These are phyloP conservation scores for Eristalis arbustorum DNA, from an alignment of 2,888 invertebrate genomes.

Conservation along the genomic window DNA sequence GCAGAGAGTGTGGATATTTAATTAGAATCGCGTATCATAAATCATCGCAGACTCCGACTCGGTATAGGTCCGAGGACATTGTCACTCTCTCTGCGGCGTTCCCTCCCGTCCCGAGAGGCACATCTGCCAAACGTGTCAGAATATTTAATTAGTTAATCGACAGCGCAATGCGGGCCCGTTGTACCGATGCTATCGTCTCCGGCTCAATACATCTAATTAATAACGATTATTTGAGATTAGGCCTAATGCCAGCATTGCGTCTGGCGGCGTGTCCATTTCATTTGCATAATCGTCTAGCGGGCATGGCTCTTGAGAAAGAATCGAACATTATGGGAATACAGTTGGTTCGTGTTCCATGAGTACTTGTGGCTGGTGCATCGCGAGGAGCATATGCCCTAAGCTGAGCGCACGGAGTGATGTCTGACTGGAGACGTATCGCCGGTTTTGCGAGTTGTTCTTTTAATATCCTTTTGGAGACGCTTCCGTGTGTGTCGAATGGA, in stretches of 20 bases:
- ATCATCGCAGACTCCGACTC: conserved; percentile 8
- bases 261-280: conserved; percentile 50
- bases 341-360: conserved; percentile 16
- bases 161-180: conserved; percentile 22
- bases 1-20: conserved; percentile 40
- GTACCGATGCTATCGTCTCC: background rate
- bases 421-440: conserved; percentile 18
- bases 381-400: conserved; percentile 15
- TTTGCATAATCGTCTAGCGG: conserved; percentile 63
- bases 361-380: background rate
- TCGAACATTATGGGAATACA: conserved; percentile 57
- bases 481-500: conserved; percentile 38
- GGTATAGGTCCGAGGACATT: background rate
- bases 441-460: conserved; percentile 17
- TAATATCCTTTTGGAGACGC: conserved; percentile 39
- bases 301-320: conserved; percentile 47
- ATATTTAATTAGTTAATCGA: conserved; percentile 57
- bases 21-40: conserved; percentile 58
- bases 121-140: conserved; percentile 51
- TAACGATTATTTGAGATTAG: conserved; percentile 67
- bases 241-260: conserved; percentile 41
- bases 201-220: conserved; percentile 62
- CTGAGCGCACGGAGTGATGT: conserved; percentile 34
- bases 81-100: background rate
- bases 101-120: background rate